These are phyloP conservation scores for Nephila pilipes DNA, from an alignment of 1,140 invertebrate species.

Conservation along the genomic window DNA sequence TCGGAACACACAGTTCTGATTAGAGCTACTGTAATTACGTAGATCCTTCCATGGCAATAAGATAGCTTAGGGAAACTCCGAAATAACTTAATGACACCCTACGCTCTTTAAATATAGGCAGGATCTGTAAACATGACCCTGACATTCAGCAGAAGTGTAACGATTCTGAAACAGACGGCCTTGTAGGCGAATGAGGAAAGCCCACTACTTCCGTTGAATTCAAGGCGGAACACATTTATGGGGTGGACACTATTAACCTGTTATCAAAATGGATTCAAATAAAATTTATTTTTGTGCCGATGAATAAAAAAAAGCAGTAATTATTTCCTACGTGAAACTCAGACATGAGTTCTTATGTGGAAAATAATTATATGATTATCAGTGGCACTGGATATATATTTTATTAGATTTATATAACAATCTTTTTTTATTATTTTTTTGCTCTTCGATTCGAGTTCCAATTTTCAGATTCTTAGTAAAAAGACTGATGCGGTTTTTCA, in stretches of 20 bases:
- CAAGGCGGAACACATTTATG: slow-evolving; percentile 34
- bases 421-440: no score
- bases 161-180: slow-evolving; percentile 3
- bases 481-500: no score
- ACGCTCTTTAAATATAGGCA: slow-evolving; percentile 26
- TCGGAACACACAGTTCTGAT: neutral
- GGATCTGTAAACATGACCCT: slow-evolving; percentile 26
- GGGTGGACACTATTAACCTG: slow-evolving; percentile 34
- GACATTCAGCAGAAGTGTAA: slow-evolving; percentile 25
- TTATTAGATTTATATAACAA: no score
- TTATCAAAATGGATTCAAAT: neutral
- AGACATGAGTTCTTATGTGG: no score
- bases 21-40: neutral
- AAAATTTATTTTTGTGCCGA: neutral
- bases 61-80: neutral
- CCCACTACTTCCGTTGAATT: neutral
- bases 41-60: neutral
- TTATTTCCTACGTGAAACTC: neutral
- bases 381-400: no score
- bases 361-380: no score
- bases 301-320: neutral
- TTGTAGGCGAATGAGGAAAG: slow-evolving; percentile 20
- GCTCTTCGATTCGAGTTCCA: no score
- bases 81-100: slow-evolving; percentile 18
- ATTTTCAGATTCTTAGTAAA: no score